Conservation (phyloP, 2,797 vertebrate species). For the Nyctibius grandis region DNA sequence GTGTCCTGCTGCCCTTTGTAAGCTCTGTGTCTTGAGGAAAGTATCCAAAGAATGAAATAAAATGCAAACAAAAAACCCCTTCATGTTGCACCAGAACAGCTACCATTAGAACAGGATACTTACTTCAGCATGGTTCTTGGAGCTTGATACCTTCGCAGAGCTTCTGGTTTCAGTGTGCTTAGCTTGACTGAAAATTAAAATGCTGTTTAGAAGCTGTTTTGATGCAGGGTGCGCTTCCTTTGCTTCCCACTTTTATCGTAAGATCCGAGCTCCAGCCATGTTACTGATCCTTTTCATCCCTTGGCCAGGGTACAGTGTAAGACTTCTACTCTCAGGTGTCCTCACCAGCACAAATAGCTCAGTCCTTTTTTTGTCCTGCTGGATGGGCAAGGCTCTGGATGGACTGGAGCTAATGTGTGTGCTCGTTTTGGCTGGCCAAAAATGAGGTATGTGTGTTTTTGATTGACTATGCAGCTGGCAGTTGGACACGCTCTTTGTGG, state of each 20-base stretch:
- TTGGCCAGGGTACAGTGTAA: slow-evolving; percentile 17
- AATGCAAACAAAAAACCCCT: background rate
- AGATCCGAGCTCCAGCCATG: background rate
- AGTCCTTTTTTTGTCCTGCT: slow-evolving; percentile 6
- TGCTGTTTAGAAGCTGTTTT: background rate
- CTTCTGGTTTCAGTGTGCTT: background rate
- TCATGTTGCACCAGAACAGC: background rate
- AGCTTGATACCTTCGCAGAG: background rate
- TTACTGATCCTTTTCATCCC: slow-evolving; percentile 16
- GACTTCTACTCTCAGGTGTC: background rate
- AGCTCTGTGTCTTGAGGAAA: background rate
- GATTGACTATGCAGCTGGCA: background rate
- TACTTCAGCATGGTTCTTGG: background rate
- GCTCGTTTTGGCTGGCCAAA: background rate
- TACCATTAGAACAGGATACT: background rate
- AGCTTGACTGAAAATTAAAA: background rate
- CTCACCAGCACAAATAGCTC: background rate
- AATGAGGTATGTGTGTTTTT: slow-evolving; percentile 30
- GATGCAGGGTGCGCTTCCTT: background rate
- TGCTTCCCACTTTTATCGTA: background rate
- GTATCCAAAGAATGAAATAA: background rate
- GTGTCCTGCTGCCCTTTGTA: background rate
- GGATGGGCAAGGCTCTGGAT: slow-evolving; percentile 20
- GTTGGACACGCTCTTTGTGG: background rate
- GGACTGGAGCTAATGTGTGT: slow-evolving; percentile 15